Evolutionary conservation across 2,113 vertebrate species (phyloP).

Genomic region (Phrynosoma blainvillii): DNA sequence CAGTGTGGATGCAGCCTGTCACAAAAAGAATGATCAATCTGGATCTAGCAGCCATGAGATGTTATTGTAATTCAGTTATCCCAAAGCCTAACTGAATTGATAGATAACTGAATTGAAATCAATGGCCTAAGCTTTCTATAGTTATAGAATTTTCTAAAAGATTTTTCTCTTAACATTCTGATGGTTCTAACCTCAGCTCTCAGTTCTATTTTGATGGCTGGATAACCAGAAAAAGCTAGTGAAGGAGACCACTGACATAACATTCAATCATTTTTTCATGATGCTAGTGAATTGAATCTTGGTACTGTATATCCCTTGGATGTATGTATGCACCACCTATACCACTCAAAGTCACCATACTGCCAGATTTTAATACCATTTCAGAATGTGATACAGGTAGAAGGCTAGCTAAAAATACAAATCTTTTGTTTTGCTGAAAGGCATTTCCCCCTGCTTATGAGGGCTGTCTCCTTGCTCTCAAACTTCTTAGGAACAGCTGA

Average conservation of each 20-base stretch:
- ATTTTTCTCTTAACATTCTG: neutral
- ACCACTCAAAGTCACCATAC: neutral
- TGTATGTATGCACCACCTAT: too few relatives aligned
- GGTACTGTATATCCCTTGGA: neutral
- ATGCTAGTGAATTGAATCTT: neutral
- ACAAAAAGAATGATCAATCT: neutral
- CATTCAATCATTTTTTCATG: neutral
- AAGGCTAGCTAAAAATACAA: neutral
- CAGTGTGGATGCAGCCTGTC: neutral
- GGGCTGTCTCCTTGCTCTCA: neutral
- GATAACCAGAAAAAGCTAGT: neutral
- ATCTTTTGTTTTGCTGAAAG: neutral
- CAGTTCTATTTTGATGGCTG: neutral
- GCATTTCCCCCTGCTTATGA: constrained; percentile 1
- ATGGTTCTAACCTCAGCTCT: neutral
- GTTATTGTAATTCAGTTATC: neutral
- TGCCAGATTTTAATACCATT: neutral
- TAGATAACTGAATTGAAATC: neutral
- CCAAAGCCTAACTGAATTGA: neutral
- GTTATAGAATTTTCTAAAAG: neutral
- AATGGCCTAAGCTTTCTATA: neutral
- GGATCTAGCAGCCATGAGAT: neutral
- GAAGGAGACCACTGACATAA: neutral
- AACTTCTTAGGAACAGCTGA: neutral
- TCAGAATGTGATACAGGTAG: neutral